These are phyloP conservation scores for Hylaeus anthracinus DNA, from an alignment of 1,140 invertebrate species.

Conservation along the genomic window DNA sequence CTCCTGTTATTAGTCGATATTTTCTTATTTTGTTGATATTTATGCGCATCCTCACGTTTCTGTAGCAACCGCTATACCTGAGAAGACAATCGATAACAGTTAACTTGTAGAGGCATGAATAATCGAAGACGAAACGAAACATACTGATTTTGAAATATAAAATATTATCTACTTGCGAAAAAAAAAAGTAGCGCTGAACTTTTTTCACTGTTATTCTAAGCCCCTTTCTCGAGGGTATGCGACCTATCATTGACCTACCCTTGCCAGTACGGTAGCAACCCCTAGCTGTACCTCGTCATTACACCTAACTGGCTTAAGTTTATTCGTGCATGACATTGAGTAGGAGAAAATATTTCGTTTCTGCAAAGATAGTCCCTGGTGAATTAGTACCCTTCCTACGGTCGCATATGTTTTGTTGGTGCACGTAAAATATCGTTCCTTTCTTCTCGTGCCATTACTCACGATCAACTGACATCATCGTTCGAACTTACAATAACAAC, in stretches of 20 bases:
- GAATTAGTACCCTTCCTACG: not conserved
- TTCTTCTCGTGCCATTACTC: too few species aligned
- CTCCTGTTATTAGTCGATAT: too few species aligned
- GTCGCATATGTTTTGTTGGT: not conserved
- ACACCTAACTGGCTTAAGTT: constrained; percentile 39
- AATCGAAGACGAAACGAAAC: constrained; percentile 8
- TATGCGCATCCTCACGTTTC: too few species aligned
- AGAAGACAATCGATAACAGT: constrained; percentile 28
- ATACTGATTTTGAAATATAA: constrained; percentile 38
- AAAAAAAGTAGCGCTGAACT: constrained; percentile 23
- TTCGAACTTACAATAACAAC: too few species aligned
- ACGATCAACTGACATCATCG: too few species aligned
- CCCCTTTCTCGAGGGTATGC: constrained; percentile 8
- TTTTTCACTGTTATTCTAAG: constrained; percentile 33
- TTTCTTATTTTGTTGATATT: too few species aligned
- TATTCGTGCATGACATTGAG: constrained; percentile 33
- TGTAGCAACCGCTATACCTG: not conserved
- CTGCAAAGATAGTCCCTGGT: not conserved
- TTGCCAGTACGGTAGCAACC: constrained; percentile 27
- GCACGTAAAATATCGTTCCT: not conserved
- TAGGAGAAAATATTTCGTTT: constrained; percentile 33
- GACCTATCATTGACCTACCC: constrained; percentile 58
- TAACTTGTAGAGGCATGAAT: constrained; percentile 3
- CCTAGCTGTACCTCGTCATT: constrained; percentile 43
- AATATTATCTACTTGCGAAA: constrained; percentile 15